phyloP scores from a whole-genome alignment of 2,113 vertebrate species.

The Phyllostomus discolor region DNA sequence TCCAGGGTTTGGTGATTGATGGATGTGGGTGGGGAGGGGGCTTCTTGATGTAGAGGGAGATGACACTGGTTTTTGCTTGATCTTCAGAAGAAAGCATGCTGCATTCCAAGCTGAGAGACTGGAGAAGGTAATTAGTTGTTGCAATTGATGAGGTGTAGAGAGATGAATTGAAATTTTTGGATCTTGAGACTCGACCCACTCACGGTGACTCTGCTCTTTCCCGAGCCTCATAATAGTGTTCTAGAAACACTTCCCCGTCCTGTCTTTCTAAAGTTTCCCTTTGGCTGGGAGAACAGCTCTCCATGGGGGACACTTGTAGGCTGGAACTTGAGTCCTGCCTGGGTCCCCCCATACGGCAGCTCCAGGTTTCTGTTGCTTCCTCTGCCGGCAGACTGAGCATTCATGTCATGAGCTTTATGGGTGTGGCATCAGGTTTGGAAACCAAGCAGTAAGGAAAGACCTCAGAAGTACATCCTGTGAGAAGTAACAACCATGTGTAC shows the following conservation, averaged over 20 bases:
- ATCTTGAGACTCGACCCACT: background rate
- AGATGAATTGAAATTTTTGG: background rate
- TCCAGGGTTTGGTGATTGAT: background rate
- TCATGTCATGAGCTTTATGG: background rate
- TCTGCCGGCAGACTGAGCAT: background rate
- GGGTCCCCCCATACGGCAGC: background rate
- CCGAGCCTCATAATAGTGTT: background rate
- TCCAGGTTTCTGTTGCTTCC: no score
- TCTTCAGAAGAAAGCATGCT: background rate
- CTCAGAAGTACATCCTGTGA: background rate
- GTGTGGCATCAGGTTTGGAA: background rate
- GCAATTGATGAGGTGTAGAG: background rate
- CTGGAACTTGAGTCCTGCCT: background rate
- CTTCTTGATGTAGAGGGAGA: background rate
- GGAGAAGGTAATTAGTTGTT: background rate
- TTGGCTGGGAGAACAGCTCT: background rate
- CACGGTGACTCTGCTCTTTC: background rate
- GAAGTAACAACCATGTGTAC: background rate
- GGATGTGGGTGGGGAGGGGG: background rate
- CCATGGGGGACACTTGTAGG: rapidly evolving
- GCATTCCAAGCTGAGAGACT: background rate
- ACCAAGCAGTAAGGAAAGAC: background rate
- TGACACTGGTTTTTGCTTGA: background rate
- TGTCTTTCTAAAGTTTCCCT: background rate
- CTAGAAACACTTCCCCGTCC: background rate